Percentiles rank a stretch among this genome's conserved stretches.
Evolutionary conservation across 2,888 invertebrate species (phyloP).

Genomic region (Cheilosia pagana): DNA sequence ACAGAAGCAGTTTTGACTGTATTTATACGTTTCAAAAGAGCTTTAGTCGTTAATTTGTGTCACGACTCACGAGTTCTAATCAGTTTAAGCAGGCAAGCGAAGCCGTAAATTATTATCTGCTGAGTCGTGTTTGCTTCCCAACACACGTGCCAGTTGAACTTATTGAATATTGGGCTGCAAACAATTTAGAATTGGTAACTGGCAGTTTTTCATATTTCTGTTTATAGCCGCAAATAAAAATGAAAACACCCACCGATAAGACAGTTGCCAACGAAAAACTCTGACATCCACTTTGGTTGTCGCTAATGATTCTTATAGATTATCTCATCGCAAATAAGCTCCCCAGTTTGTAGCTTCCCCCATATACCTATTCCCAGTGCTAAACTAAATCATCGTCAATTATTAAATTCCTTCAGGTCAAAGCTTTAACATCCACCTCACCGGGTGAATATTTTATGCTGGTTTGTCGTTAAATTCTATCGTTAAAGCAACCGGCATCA

Average conservation of each 20-base stretch:
- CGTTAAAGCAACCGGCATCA: too few species aligned
- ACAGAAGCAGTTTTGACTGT: too few species aligned
- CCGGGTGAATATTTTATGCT: slow-evolving; percentile 61
- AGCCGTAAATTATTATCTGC: too few species aligned
- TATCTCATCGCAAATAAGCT: slow-evolving; percentile 8
- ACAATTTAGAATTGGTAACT: too few species aligned
- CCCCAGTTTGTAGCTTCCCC: background rate
- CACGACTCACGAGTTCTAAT: too few species aligned
- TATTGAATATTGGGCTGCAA: too few species aligned
- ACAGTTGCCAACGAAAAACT: slow-evolving; percentile 30
- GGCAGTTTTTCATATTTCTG: too few species aligned
- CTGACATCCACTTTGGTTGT: slow-evolving; percentile 34
- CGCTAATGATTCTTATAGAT: slow-evolving; percentile 46
- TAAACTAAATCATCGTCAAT: slow-evolving; percentile 43
- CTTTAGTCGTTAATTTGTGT: too few species aligned
- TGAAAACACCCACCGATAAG: slow-evolving; percentile 17
- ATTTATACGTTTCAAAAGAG: too few species aligned
- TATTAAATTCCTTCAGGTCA: slow-evolving; percentile 44
- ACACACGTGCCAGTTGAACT: too few species aligned
- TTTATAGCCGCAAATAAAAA: slow-evolving; percentile 1
- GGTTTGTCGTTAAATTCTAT: slow-evolving; percentile 41
- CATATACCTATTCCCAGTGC: background rate
- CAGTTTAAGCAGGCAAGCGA: too few species aligned
- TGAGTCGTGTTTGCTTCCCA: too few species aligned
- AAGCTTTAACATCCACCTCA: slow-evolving; percentile 42